Conservation (phyloP, 2,113 vertebrate genomes). For the Turdus rufiventris region DNA sequence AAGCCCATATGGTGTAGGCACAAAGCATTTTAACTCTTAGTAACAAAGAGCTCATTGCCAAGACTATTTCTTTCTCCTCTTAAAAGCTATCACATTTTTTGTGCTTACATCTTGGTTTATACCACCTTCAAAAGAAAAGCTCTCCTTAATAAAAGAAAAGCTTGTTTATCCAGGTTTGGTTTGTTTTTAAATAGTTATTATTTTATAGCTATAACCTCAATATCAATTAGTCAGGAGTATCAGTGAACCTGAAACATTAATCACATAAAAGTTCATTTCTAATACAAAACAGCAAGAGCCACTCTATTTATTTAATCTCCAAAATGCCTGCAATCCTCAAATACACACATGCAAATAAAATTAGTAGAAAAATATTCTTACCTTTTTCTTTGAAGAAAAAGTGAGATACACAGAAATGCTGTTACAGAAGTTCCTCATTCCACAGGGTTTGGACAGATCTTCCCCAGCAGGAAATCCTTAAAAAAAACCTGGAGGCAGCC, state of each 20-base stretch:
- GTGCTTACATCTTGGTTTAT: neutral
- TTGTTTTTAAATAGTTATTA: neutral
- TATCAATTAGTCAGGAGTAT: neutral
- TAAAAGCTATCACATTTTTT: neutral
- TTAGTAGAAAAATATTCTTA: neutral
- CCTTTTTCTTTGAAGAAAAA: neutral
- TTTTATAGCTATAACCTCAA: neutral
- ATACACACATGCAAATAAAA: neutral
- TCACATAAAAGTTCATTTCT: neutral
- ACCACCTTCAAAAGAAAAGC: neutral
- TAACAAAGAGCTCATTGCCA: neutral
- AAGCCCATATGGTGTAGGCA: neutral
- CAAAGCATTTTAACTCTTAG: neutral
- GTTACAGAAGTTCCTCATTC: neutral
- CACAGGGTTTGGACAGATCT: rapidly evolving
- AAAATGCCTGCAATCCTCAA: neutral
- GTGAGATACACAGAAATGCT: neutral
- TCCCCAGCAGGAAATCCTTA: neutral
- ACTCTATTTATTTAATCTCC: neutral
- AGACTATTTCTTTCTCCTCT: neutral
- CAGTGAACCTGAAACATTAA: neutral
- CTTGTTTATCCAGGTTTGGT: neutral
- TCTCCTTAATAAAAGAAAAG: neutral
- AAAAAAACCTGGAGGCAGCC: neutral
- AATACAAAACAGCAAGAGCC: neutral